Percentiles rank a stretch among this genome's conserved stretches.
Evolutionary conservation across 2,113 vertebrate genomes (phyloP).

Genomic region (Malaclemys terrapin): DNA sequence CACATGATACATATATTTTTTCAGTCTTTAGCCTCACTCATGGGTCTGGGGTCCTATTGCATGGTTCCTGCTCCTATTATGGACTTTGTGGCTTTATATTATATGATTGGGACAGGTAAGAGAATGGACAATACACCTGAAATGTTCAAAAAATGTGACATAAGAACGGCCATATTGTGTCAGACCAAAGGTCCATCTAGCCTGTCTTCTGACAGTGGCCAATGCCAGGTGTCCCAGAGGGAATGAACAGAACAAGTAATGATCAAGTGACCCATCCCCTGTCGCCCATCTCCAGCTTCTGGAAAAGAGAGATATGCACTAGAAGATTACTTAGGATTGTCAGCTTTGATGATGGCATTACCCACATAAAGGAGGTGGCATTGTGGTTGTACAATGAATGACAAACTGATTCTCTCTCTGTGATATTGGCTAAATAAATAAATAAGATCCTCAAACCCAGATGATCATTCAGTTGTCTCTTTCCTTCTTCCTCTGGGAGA

Average conservation of each 20-base stretch:
- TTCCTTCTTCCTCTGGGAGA: constrained; percentile 9
- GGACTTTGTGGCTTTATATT: constrained; percentile 7
- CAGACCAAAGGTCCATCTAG: too few relatives aligned
- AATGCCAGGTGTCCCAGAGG: too few relatives aligned
- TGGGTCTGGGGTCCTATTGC: not conserved
- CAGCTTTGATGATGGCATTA: constrained; percentile 59
- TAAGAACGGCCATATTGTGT: too few relatives aligned
- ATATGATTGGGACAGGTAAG: constrained; percentile 20
- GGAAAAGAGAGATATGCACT: constrained; percentile 15
- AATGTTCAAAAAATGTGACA: constrained; percentile 43
- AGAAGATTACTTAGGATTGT: constrained; percentile 57
- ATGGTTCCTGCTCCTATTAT: not conserved
- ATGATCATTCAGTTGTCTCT: constrained; percentile 36
- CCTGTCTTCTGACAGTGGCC: too few relatives aligned
- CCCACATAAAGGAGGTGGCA: constrained; percentile 69
- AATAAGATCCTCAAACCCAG: constrained; percentile 63
- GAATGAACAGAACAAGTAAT: too few relatives aligned
- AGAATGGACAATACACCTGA: constrained; percentile 36
- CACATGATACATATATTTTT: not conserved
- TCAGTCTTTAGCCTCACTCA: not conserved
- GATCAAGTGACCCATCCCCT: too few relatives aligned
- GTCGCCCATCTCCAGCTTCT: too few relatives aligned
- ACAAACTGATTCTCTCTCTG: constrained; percentile 64
- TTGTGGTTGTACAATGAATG: constrained; percentile 63
- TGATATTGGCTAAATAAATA: constrained; percentile 64